Evolutionary conservation across 2,888 invertebrate species (phyloP).

Genomic region (Xestia ashworthii): DNA sequence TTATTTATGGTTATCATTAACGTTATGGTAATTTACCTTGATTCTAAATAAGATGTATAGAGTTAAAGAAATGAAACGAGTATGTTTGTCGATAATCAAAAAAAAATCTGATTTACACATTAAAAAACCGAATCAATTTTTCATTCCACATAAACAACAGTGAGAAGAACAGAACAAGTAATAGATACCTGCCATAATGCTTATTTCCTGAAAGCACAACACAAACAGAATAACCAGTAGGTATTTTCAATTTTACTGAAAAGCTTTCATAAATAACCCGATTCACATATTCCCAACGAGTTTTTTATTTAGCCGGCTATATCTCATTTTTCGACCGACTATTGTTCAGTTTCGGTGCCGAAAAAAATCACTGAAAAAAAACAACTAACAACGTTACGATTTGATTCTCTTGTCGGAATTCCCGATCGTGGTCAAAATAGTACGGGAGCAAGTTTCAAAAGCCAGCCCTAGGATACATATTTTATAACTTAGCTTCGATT

Average conservation of each 20-base stretch:
- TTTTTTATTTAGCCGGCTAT: conserved; percentile 52
- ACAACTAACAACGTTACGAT: conserved; percentile 72
- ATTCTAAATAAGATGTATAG: neutral
- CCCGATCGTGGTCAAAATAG: conserved; percentile 88
- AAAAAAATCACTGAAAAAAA: conserved; percentile 57
- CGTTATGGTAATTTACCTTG: conserved; percentile 11
- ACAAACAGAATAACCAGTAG: conserved; percentile 14
- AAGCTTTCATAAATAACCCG: conserved; percentile 36
- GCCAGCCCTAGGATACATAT: conserved; percentile 87
- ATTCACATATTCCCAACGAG: conserved; percentile 32
- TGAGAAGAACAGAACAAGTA: neutral
- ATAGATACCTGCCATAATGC: neutral
- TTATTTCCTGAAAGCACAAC: conserved; percentile 25
- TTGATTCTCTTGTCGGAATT: conserved; percentile 82
- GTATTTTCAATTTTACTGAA: conserved; percentile 43
- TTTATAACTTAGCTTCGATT: conserved; percentile 90
- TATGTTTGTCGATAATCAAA: neutral
- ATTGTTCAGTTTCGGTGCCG: conserved; percentile 65
- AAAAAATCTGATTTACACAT: neutral
- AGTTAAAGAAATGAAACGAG: neutral
- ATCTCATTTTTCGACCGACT: conserved; percentile 58
- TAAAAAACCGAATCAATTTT: neutral
- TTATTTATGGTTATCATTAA: conserved; percentile 56
- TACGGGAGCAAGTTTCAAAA: conserved; percentile 86
- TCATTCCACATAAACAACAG: neutral